These are phyloP conservation scores for Xenentodon cancila DNA, from an alignment of 2,797 vertebrate genomes.

Conservation along the genomic window DNA sequence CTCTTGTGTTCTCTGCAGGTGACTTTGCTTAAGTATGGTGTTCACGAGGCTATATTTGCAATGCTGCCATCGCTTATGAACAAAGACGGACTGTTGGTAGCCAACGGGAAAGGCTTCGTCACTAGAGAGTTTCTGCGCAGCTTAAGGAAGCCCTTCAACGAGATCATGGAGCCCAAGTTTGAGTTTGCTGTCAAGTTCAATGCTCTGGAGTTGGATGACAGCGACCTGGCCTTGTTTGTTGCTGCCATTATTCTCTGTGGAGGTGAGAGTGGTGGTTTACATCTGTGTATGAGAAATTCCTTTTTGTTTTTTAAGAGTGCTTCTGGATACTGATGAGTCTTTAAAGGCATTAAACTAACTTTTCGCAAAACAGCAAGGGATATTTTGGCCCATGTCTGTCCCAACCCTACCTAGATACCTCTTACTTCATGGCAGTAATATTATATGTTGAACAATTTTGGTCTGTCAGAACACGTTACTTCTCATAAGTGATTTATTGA, in stretches of 20 bases:
- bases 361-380: not conserved
- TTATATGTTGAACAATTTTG: not conserved
- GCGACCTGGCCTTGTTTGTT: conserved; percentile 96
- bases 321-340: not conserved
- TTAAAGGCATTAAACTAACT: not conserved
- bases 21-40: conserved; percentile 96
- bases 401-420: not conserved
- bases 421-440: not conserved
- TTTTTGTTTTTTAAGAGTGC: not conserved
- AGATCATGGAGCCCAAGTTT: conserved; percentile 99
- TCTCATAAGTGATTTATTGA: too few species aligned
- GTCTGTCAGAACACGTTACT: not conserved
- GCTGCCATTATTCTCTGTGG: conserved; percentile 98
- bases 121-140: conserved; percentile 97
- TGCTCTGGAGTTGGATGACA: conserved; percentile 96
- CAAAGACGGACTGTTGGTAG: conserved; percentile 97
- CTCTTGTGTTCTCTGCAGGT: conserved; percentile 76
- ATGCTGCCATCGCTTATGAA: conserved; percentile 99
- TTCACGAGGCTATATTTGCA: conserved; percentile 97
- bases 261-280: conserved; percentile 81
- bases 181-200: conserved; percentile 99
- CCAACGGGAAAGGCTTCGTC: conserved; percentile 95
- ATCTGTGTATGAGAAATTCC: conserved; percentile 1
- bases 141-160: conserved; percentile 94
- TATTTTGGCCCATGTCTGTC: not conserved